A percentile compares a stretch with the other conserved stretches of the same genome.
Evolutionary conservation across 2,113 vertebrate genomes (phyloP).

Genomic region (Erythrocebus patas): DNA sequence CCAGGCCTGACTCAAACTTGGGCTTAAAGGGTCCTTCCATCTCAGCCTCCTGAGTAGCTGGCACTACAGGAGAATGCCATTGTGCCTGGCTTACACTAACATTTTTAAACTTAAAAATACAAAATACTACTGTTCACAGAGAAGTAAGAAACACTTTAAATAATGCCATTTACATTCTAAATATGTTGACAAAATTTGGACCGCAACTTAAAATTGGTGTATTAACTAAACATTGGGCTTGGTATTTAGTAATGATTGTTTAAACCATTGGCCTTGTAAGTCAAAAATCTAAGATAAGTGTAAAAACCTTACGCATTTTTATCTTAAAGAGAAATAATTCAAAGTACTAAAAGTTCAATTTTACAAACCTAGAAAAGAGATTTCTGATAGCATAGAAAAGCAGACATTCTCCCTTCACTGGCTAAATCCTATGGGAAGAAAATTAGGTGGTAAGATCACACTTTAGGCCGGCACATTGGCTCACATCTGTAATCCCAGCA

Average conservation of each 20-base stretch:
- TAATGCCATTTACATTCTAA: background rate
- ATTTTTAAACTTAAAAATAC: background rate
- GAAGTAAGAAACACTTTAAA: background rate
- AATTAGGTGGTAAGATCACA: background rate
- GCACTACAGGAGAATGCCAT: background rate
- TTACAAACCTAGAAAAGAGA: background rate
- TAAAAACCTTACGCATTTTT: background rate
- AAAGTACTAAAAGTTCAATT: background rate
- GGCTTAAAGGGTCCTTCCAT: background rate
- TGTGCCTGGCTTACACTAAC: background rate
- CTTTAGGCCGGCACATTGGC: too few relatives aligned
- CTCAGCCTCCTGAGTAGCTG: background rate
- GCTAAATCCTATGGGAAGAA: background rate
- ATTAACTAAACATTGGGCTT: background rate
- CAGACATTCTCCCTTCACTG: background rate
- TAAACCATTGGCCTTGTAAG: background rate
- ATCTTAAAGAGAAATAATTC: background rate
- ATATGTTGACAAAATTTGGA: background rate
- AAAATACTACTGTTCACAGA: background rate
- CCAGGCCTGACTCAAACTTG: background rate
- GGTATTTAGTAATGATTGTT: background rate
- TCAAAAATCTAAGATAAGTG: background rate
- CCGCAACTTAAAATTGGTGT: background rate
- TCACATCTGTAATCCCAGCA: too few relatives aligned
- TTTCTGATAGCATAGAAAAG: background rate